A percentile compares a stretch with the other conserved stretches of the same genome.
These are phyloP conservation scores for Poliocrania exsul DNA, from an alignment of 2,797 vertebrate genomes.

Conservation along the genomic window DNA sequence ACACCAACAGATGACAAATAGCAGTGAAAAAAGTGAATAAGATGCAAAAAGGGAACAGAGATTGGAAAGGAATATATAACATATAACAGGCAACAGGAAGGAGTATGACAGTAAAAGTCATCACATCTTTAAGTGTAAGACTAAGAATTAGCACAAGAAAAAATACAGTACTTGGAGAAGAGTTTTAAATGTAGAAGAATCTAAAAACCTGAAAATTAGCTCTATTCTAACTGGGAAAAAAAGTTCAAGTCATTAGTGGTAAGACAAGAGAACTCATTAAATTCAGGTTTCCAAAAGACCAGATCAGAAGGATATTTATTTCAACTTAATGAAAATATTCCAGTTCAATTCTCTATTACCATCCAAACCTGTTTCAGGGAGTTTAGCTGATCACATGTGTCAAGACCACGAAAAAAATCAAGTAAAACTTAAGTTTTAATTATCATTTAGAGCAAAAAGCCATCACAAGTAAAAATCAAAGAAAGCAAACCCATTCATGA, in stretches of 20 bases:
- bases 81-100: not conserved
- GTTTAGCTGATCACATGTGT: not conserved
- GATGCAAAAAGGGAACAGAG: not conserved
- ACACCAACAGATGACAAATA: not conserved
- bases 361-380: not conserved
- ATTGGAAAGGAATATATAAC: not conserved
- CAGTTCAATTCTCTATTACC: not conserved
- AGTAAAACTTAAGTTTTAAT: not conserved
- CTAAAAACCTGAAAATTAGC: not conserved
- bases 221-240: not conserved
- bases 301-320: not conserved
- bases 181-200: not conserved
- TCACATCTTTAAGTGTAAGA: not conserved
- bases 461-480: not conserved
- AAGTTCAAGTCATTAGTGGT: not conserved
- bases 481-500: not conserved
- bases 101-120: not conserved
- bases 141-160: not conserved
- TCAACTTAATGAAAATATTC: not conserved
- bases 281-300: not conserved
- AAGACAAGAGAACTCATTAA: not conserved
- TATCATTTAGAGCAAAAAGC: not conserved
- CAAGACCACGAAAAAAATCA: not conserved
- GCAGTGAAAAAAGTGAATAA: not conserved
- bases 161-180: rapidly evolving